Percentiles rank a stretch among this genome's conserved stretches.
These are phyloP conservation scores for Phataginus tetradactyla DNA, from an alignment of 2,797 vertebrate species.

Conservation along the genomic window DNA sequence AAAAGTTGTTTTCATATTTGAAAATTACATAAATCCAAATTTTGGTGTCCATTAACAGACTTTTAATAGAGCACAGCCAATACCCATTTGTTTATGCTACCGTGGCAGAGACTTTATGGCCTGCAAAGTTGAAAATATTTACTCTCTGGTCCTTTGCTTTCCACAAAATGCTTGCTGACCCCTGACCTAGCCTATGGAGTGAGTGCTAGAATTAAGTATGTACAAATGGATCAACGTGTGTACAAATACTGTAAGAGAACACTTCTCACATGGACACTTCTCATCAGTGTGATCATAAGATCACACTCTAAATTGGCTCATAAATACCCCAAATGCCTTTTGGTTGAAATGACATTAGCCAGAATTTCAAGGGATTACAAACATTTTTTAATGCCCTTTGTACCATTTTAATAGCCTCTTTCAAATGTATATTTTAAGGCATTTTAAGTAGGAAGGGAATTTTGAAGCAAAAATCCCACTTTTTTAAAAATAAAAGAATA, in stretches of 20 bases:
- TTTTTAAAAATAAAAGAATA: constrained; percentile 52
- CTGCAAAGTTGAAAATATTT: background rate
- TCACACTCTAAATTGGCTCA: background rate
- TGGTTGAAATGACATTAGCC: background rate
- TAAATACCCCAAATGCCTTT: background rate
- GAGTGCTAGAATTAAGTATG: background rate
- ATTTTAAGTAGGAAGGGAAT: constrained; percentile 58
- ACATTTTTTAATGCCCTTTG: background rate
- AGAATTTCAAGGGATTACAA: constrained; percentile 41
- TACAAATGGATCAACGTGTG: background rate
- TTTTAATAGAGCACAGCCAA: background rate
- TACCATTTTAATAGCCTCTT: constrained; percentile 26
- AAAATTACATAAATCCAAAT: background rate
- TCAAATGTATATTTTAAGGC: constrained; percentile 12
- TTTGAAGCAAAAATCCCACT: constrained; percentile 42
- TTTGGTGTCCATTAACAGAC: background rate
- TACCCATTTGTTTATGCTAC: background rate
- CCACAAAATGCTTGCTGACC: background rate
- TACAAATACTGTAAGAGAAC: background rate
- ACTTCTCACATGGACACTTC: background rate
- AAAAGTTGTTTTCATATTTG: constrained; percentile 32
- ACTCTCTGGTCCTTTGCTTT: background rate
- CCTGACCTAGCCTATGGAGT: background rate
- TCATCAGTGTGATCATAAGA: background rate
- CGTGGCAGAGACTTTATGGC: background rate